Percentiles rank a stretch among this genome's conserved stretches.
Conservation (phyloP, 2,113 vertebrate genomes). For the Mustela nigripes region DNA sequence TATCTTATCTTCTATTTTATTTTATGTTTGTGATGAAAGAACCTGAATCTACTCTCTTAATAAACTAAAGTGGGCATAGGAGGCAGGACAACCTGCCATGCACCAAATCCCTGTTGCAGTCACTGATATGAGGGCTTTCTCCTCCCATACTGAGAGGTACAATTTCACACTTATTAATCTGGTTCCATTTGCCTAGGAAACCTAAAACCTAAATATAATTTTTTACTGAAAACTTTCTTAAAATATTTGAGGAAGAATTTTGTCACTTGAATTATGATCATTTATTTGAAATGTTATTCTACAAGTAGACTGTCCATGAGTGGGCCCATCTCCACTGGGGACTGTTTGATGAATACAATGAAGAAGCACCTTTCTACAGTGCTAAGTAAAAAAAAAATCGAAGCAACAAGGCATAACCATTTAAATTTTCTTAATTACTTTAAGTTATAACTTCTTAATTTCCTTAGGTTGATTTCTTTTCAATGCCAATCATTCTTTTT, state of each 20-base stretch:
- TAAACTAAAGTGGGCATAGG: not conserved
- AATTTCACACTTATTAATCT: not conserved
- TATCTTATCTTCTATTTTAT: not conserved
- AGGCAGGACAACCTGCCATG: not conserved
- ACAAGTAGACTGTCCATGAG: constrained; percentile 87
- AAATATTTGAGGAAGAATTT: not conserved
- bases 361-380: constrained; percentile 80
- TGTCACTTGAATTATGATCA: not conserved
- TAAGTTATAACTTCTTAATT: not conserved
- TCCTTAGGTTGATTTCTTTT: not conserved
- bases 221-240: not conserved
- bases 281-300: constrained; percentile 57
- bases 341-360: constrained; percentile 88
- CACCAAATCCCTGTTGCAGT: not conserved
- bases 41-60: not conserved
- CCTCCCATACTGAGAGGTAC: not conserved
- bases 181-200: not conserved
- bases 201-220: not conserved
- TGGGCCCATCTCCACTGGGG: constrained; percentile 91
- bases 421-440: constrained; percentile 9
- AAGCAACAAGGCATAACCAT: constrained; percentile 85
- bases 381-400: constrained; percentile 53
- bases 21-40: not conserved
- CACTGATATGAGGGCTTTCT: not conserved
- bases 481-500: not conserved